phyloP scores from a whole-genome alignment of 2,113 vertebrate species.

The Speoplatyrhinus poulsoni region DNA sequence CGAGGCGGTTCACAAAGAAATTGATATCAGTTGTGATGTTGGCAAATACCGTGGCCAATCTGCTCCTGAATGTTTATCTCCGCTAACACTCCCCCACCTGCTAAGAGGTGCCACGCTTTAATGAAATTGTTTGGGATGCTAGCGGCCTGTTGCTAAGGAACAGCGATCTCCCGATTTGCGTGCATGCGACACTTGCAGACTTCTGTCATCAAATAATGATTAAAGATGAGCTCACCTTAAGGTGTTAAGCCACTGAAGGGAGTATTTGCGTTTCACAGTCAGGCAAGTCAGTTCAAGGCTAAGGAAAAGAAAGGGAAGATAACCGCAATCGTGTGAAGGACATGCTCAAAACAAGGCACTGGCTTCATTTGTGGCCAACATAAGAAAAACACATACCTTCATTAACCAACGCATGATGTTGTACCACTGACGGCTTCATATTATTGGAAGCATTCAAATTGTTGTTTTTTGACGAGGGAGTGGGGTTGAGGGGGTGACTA shows the following conservation, averaged over 20 bases:
- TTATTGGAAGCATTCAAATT: slow-evolving; percentile 51
- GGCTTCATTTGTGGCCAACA: slow-evolving; percentile 44
- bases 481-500: slow-evolving; percentile 43
- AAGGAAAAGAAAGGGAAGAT: slow-evolving; percentile 69
- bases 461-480: slow-evolving; percentile 33
- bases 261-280: slow-evolving; percentile 71
- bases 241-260: slow-evolving; percentile 88
- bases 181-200: slow-evolving; percentile 88
- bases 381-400: slow-evolving; percentile 4
- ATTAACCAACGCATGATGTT: slow-evolving; percentile 3
- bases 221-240: slow-evolving; percentile 96
- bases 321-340: slow-evolving; percentile 44
- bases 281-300: slow-evolving; percentile 77
- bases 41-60: slow-evolving; percentile 96
- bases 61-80: slow-evolving; percentile 98
- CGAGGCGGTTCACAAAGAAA: slow-evolving; percentile 92
- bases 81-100: slow-evolving; percentile 98
- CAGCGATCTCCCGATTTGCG: slow-evolving; percentile 85
- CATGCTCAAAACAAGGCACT: slow-evolving; percentile 39
- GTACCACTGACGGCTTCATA: no score
- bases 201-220: slow-evolving; percentile 99
- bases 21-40: slow-evolving; percentile 98
- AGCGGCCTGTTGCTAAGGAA: slow-evolving; percentile 98
- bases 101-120: slow-evolving; percentile 99
- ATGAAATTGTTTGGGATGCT: slow-evolving; percentile 99